Base-by-base conservation (phyloP, 2,888 invertebrate genomes). In the Hirtodrosophila alboralis region DNA sequence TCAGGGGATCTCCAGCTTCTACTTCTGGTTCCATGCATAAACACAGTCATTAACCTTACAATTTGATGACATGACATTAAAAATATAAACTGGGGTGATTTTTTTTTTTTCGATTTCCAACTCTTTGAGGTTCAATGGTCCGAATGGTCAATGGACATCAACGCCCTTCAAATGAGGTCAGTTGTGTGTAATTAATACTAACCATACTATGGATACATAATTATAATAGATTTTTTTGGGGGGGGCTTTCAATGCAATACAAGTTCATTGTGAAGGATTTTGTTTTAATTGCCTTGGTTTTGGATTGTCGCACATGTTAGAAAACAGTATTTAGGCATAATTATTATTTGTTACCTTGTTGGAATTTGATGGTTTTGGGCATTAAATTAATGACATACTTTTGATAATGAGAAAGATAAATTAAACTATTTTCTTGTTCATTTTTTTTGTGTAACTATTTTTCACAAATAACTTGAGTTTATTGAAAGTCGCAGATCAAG, bases 201-300 rank as follows among this genome's bases (percentile, higher is more conserved):
- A 45, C 33, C 47, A 38, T 10, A 47, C 41, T 36, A 36, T 37
- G 31, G 9, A 26, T 18, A 27, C 37, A 62, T 65, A 66, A 68
- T 62, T 68, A 59, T 57, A 37, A 36, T 57, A 54, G 34, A 48
- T 66, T 52, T 57, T 54, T 21, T 13, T 40, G 27, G 18, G 4
- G 43, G 27, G 18, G 4, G n/a, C 53, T 64, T 71, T 47, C 51
- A 60, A 33, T 51, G 51, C 56, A 54, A 68, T 52, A 10, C 16
- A 51, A 79, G 80, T 81, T 81, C 84, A 81, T 65, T 85, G 72
- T 76, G 80, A 81, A 83, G 80, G 80, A 72, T 41, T 66, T 62
- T 53, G 6, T 9, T 47, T 14, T 5, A n/a, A 33, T 21, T 37
- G 31, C 28, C 21, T 16, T 26, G 4, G 31, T 53, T 49, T 49